Percentiles rank a stretch among this genome's conserved stretches.
phyloP scores from a whole-genome alignment of 2,888 invertebrate species.

The Xestia sexstrigata region DNA sequence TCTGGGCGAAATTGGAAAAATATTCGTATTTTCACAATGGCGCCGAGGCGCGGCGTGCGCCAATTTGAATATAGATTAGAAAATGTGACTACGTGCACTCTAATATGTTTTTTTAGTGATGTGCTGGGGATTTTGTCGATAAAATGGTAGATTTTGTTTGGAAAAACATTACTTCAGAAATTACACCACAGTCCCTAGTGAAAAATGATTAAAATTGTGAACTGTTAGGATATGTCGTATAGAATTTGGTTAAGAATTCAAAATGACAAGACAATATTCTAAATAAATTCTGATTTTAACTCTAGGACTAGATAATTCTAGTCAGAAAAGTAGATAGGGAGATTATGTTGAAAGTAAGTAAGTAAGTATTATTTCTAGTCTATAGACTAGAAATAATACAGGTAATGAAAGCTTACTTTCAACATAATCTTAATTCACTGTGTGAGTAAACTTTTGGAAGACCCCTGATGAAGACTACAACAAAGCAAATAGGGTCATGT shows the following conservation, averaged over 20 bases:
- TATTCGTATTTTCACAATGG: constrained; percentile 87
- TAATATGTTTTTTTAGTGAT: constrained; percentile 84
- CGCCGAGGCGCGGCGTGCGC: constrained; percentile 80
- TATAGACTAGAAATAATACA: not conserved
- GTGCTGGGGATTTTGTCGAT: constrained; percentile 62
- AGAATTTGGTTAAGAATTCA: not conserved
- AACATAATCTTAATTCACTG: not conserved
- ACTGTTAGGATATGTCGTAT: not conserved
- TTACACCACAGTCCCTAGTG: not conserved
- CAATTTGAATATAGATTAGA: constrained; percentile 91
- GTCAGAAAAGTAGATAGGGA: no score
- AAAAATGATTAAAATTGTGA: not conserved
- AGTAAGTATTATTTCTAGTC: no score
- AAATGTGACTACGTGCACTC: constrained; percentile 88
- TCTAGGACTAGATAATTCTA: no score
- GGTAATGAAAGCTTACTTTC: not conserved
- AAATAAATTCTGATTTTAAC: not conserved
- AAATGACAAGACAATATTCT: not conserved
- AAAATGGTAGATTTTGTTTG: not conserved
- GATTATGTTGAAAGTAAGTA: no score
- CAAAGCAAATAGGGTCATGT: not conserved
- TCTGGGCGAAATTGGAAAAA: constrained; percentile 89
- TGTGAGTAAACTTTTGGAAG: not conserved
- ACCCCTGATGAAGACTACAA: not conserved
- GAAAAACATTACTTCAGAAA: not conserved